Evolutionary conservation across 2,888 invertebrate genomes (phyloP), one percentile per base, ranked within the genome.

Genomic region (Slavum lentiscoides): DNA sequence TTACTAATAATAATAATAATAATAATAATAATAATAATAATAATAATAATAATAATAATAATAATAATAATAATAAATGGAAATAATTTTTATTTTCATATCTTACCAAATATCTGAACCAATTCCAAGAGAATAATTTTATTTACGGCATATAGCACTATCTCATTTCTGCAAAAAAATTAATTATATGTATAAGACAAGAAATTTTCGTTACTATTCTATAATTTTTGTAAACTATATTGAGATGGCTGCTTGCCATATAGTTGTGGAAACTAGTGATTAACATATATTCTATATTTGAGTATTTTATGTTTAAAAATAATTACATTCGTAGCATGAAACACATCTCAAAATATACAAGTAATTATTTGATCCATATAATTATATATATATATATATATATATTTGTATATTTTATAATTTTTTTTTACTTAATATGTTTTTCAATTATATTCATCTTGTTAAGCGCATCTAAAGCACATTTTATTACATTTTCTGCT

Each of bases 41-140:
- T 49, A 49, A 49, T 0, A 19, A 19, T 55, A 19, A 43, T n/a
- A 67, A 21, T n/a, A n/a, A n/a, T n/a, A n/a, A n/a, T n/a, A n/a
- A 11, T 1, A 49, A 49, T 49, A 49, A 49, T 0, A 19, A 19
- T 55, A 19, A 43, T n/a, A 67, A 21, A 49, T 15, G 13, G 49
- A 2, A 13, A 49, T 49, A 68, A 68, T 49, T 68, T 49, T 49
- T 23, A 68, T 39, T 21, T 21, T 21, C 9, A 66, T 43, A 23
- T 68, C 75, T 76, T 61, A 76, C 75, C 67, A 68, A 76, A 68
- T 76, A 76, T 76, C 8, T 59, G 67, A 76, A 76, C 6, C 1
- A 76, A 59, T 13, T 68, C 68, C 43, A 39, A 59, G n/a, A 76
- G n/a, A 13, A 7, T n/a, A 9, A 17, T 49, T 68, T 15, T 68